phyloP scores from a whole-genome alignment of 2,888 invertebrate genomes.

The Drosophila limbata region DNA sequence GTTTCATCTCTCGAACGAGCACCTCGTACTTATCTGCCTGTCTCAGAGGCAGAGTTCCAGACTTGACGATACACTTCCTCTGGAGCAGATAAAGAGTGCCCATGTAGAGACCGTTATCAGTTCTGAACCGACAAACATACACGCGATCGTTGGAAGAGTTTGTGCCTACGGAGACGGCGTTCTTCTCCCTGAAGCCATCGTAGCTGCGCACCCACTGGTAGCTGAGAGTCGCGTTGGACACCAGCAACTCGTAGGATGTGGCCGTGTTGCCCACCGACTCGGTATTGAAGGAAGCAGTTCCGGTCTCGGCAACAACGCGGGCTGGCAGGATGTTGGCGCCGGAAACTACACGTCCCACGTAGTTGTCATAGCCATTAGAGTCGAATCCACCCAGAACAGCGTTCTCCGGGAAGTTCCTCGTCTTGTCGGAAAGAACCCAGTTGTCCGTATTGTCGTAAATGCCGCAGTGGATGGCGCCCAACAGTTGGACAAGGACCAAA shows the following conservation, averaged over 20 bases:
- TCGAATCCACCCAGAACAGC: conserved; percentile 55
- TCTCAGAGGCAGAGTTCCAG: conserved; percentile 2
- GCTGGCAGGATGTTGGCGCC: conserved; percentile 42
- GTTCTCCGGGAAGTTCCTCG: conserved; percentile 37
- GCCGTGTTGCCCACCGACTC: conserved; percentile 6
- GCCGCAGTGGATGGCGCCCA: conserved; percentile 45
- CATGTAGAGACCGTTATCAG: not conserved
- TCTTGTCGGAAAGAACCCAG: conserved; percentile 38
- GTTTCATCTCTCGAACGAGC: not conserved
- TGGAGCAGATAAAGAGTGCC: not conserved
- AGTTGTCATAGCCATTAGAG: conserved; percentile 53
- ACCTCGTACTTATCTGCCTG: conserved; percentile 16
- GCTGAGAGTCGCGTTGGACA: conserved; percentile 30
- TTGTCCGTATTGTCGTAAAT: conserved; percentile 41
- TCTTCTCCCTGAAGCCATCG: conserved; percentile 51
- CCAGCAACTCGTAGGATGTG: conserved; percentile 32
- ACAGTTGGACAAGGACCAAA: conserved; percentile 43
- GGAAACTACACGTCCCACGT: conserved; percentile 45
- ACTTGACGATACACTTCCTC: conserved; percentile 1
- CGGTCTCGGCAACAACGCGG: conserved; percentile 53
- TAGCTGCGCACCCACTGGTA: conserved; percentile 59
- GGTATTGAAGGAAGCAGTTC: conserved; percentile 38
- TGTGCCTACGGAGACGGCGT: conserved; percentile 52
- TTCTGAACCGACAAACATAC: conserved; percentile 35
- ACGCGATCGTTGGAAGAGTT: conserved; percentile 43